phyloP scores from a whole-genome alignment of 1,140 invertebrate species.

The Anadara kagoshimensis region DNA sequence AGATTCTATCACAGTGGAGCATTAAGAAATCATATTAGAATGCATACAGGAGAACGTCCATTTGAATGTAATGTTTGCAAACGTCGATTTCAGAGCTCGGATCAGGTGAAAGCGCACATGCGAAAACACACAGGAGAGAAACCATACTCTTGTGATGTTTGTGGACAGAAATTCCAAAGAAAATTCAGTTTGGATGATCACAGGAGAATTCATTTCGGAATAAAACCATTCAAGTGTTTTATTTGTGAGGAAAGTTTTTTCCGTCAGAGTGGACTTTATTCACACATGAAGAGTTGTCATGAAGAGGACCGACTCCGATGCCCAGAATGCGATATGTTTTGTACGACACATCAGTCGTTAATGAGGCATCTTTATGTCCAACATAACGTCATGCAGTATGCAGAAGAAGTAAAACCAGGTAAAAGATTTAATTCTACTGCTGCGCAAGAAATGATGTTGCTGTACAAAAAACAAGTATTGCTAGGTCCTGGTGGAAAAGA shows the following conservation, averaged over 20 bases:
- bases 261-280: conserved; percentile 7
- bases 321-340: too few species aligned
- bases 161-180: conserved; percentile 23
- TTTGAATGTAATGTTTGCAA: conserved; percentile 31
- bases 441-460: too few species aligned
- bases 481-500: too few species aligned
- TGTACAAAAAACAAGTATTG: too few species aligned
- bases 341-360: too few species aligned
- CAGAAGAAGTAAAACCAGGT: too few species aligned
- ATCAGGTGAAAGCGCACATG: conserved; percentile 16
- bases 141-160: conserved; percentile 18
- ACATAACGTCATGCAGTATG: too few species aligned
- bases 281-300: conserved; percentile 6
- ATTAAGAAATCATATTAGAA: conserved; percentile 13
- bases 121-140: conserved; percentile 18
- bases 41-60: conserved; percentile 17
- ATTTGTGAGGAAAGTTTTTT: conserved; percentile 8
- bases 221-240: conserved; percentile 9
- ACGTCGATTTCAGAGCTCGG: conserved; percentile 14
- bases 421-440: too few species aligned
- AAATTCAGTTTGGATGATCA: conserved; percentile 22
- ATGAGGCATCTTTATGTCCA: too few species aligned
- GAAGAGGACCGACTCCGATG: too few species aligned
- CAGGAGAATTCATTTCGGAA: neutral
- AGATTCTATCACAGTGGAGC: conserved; percentile 21